Percentiles rank a stretch among this genome's conserved stretches.
Conservation (phyloP, 2,797 vertebrate species). For the Fistularia tabacaria region DNA sequence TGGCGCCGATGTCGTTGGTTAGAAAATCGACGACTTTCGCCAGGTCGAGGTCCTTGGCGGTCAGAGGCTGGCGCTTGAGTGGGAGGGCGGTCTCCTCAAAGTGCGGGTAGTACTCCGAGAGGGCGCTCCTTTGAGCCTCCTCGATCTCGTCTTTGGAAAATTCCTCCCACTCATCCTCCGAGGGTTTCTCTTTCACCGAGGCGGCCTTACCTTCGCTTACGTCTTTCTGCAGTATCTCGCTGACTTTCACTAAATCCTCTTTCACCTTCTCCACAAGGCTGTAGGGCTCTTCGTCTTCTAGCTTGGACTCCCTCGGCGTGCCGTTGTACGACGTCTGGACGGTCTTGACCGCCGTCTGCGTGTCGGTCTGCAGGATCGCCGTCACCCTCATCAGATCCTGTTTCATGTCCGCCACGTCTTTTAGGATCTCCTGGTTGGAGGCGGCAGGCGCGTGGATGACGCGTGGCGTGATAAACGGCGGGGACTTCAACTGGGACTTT, state of each 20-base stretch:
- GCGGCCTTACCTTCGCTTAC: conserved; percentile 76
- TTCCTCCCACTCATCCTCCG: conserved; percentile 95
- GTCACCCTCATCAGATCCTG: conserved; percentile 98
- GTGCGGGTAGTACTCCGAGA: conserved; percentile 65
- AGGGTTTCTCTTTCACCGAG: conserved; percentile 74
- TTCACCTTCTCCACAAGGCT: conserved; percentile 97
- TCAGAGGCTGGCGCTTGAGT: conserved; percentile 79
- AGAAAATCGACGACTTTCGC: conserved; percentile 93
- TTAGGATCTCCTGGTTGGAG: conserved; percentile 95
- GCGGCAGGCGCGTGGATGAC: conserved; percentile 85
- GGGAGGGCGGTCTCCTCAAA: conserved; percentile 79
- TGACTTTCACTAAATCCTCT: conserved; percentile 98
- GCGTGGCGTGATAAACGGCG: conserved; percentile 87
- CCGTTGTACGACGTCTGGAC: conserved; percentile 81
- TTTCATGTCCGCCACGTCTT: conserved; percentile 99
- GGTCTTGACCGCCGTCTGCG: conserved; percentile 83
- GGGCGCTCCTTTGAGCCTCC: conserved; percentile 83
- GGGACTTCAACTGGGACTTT: conserved; percentile 88
- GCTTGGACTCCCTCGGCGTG: conserved; percentile 83
- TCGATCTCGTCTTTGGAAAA: conserved; percentile 94
- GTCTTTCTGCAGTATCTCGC: conserved; percentile 95
- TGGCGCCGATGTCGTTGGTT: conserved; percentile 91
- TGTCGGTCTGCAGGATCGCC: conserved; percentile 93
- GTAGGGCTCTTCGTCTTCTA: conserved; percentile 94
- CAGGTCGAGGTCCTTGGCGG: conserved; percentile 90